Evolutionary conservation across 2,113 vertebrate genomes (phyloP).

Genomic region (Lepidothrix coronata): DNA sequence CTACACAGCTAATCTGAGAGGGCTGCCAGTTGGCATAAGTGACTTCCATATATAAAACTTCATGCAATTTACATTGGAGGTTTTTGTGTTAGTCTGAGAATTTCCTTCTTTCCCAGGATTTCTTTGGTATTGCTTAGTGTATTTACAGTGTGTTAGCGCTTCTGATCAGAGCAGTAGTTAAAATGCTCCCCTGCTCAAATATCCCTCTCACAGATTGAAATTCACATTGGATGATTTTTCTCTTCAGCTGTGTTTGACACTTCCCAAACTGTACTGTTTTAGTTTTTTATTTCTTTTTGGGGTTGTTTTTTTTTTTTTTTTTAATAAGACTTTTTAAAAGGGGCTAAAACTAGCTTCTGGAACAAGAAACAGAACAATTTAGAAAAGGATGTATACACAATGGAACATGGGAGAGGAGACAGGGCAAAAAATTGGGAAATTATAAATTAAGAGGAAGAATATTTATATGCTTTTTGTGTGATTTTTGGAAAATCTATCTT

Average conservation of each 20-base stretch:
- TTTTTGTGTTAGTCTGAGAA: slow-evolving; percentile 20
- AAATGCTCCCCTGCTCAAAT: not conserved
- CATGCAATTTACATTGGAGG: not conserved
- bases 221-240: not conserved
- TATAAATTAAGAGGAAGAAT: not conserved
- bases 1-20: not conserved
- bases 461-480: not conserved
- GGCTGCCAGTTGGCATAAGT: slow-evolving; percentile 41
- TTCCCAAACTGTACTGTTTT: not conserved
- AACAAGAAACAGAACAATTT: not conserved
- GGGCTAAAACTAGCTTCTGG: not conserved
- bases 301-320: not conserved
- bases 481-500: not conserved
- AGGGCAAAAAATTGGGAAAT: not conserved
- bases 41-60: not conserved
- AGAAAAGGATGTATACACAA: not conserved
- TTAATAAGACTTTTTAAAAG: not conserved
- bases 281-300: not conserved
- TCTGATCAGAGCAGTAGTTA: not conserved
- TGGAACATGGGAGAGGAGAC: not conserved
- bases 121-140: not conserved
- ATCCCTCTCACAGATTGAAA: not conserved
- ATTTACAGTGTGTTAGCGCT: not conserved
- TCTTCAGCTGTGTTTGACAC: not conserved
- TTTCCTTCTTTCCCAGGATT: slow-evolving; percentile 1